phyloP scores from a whole-genome alignment of 2,113 vertebrate species.

The Varanus komodoensis region DNA sequence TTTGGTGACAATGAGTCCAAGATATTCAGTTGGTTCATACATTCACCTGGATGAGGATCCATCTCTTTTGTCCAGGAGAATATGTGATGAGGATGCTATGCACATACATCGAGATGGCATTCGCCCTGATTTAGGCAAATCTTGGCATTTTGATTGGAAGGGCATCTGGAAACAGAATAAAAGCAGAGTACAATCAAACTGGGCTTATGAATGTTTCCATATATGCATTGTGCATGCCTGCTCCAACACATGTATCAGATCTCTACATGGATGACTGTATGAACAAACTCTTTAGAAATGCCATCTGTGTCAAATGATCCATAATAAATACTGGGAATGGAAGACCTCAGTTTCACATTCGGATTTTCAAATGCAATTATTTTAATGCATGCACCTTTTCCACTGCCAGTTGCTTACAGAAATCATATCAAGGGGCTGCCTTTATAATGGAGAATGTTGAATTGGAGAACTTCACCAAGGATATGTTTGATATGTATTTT shows the following conservation, averaged over 20 bases:
- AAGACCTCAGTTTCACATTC: slow-evolving; percentile 78
- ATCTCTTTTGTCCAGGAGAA: not conserved
- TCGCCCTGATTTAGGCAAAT: not conserved
- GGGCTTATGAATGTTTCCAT: not conserved
- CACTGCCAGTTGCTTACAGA: slow-evolving; percentile 52
- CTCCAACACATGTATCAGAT: not conserved
- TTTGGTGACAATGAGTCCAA: slow-evolving; percentile 64
- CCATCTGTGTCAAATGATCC: slow-evolving; percentile 52
- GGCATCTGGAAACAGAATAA: accelerated
- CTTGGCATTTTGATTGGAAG: not conserved
- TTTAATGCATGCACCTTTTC: slow-evolving; percentile 73
- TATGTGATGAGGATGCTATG: not conserved
- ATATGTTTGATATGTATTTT: not conserved
- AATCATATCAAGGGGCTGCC: slow-evolving; percentile 28
- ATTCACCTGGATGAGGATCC: not conserved
- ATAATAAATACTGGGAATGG: slow-evolving; percentile 80
- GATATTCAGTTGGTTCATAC: slow-evolving; percentile 59
- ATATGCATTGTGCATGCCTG: too few relatives aligned
- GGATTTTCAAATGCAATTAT: slow-evolving; percentile 73
- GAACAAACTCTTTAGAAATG: slow-evolving; percentile 50
- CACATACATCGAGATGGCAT: not conserved
- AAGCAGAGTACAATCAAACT: not conserved
- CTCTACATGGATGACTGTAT: not conserved
- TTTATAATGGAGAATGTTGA: slow-evolving; percentile 31
- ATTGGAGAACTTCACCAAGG: slow-evolving; percentile 33